Evolutionary conservation across 1,140 invertebrate genomes (phyloP).

Genomic region (Panulirus ornatus): DNA sequence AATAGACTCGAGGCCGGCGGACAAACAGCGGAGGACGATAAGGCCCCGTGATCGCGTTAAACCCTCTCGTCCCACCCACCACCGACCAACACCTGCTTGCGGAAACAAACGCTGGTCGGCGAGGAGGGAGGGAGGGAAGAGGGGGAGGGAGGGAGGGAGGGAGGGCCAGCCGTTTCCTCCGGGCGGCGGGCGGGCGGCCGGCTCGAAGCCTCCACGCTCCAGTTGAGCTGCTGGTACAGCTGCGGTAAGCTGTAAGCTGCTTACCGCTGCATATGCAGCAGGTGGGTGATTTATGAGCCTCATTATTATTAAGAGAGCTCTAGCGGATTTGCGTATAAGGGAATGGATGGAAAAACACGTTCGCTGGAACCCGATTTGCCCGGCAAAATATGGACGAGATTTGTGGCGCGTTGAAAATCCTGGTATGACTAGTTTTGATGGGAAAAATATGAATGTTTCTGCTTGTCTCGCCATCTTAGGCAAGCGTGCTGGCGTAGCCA

Average conservation of each 20-base stretch:
- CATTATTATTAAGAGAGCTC: constrained; percentile 55
- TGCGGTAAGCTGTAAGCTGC: constrained; percentile 56
- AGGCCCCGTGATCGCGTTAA: constrained; percentile 24
- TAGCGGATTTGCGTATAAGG: constrained; percentile 32
- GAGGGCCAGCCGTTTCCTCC: background rate
- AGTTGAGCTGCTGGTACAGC: constrained; percentile 32
- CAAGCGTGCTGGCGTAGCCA: too few species aligned
- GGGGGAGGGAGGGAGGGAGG: too few species aligned
- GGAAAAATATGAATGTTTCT: too few species aligned
- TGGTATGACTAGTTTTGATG: too few species aligned
- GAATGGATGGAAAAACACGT: constrained; percentile 44
- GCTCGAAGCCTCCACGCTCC: constrained; percentile 28
- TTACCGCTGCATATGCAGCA: constrained; percentile 42
- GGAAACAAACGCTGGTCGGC: background rate
- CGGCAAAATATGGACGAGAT: constrained; percentile 6
- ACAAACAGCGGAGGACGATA: background rate
- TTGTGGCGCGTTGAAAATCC: too few species aligned
- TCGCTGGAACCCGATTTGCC: constrained; percentile 21
- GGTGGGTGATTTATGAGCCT: constrained; percentile 39
- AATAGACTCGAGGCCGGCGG: background rate
- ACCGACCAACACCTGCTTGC: constrained; percentile 22
- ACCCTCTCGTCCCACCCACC: too few species aligned
- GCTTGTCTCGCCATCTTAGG: too few species aligned
- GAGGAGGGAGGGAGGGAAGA: too few species aligned
- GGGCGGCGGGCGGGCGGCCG: too few species aligned